Percentiles rank a stretch among this genome's conserved stretches.
These are phyloP conservation scores for Oedothorax gibbosus DNA, from an alignment of 1,140 invertebrate genomes.

Conservation along the genomic window DNA sequence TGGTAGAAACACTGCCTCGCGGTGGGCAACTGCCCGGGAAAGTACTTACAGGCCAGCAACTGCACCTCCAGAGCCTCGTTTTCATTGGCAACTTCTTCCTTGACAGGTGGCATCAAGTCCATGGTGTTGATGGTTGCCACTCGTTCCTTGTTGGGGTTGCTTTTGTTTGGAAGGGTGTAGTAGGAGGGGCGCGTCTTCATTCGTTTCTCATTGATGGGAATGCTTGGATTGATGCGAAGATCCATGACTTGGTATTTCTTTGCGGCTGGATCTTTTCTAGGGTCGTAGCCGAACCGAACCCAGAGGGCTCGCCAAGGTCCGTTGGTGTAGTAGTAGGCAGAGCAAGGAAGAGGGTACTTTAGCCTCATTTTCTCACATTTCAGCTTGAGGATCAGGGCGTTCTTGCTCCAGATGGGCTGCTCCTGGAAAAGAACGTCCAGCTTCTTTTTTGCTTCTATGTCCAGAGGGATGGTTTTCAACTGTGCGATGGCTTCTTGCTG, in stretches of 20 bases:
- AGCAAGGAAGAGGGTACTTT: slow-evolving; percentile 82
- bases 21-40: slow-evolving; percentile 60
- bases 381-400: slow-evolving; percentile 76
- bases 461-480: slow-evolving; percentile 62
- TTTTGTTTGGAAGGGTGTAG: slow-evolving; percentile 57
- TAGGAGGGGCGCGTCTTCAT: slow-evolving; percentile 1
- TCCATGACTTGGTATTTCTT: slow-evolving; percentile 70
- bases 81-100: not conserved
- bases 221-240: slow-evolving; percentile 64
- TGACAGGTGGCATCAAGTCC: not conserved
- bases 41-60: slow-evolving; percentile 37
- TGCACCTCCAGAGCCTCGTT: slow-evolving; percentile 2
- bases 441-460: slow-evolving; percentile 56
- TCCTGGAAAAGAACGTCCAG: slow-evolving; percentile 74
- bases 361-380: slow-evolving; percentile 74
- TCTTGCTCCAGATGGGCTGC: slow-evolving; percentile 87
- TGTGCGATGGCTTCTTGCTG: slow-evolving; percentile 62
- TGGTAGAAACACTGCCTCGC: slow-evolving; percentile 69
- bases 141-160: not conserved
- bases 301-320: slow-evolving; percentile 79
- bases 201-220: slow-evolving; percentile 37
- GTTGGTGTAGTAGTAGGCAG: slow-evolving; percentile 85
- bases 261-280: slow-evolving; percentile 66
- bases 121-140: slow-evolving; percentile 49
- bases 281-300: slow-evolving; percentile 69